Base-by-base conservation (phyloP, 2,113 vertebrate genomes). In the Syngnathoides biaculeatus region DNA sequence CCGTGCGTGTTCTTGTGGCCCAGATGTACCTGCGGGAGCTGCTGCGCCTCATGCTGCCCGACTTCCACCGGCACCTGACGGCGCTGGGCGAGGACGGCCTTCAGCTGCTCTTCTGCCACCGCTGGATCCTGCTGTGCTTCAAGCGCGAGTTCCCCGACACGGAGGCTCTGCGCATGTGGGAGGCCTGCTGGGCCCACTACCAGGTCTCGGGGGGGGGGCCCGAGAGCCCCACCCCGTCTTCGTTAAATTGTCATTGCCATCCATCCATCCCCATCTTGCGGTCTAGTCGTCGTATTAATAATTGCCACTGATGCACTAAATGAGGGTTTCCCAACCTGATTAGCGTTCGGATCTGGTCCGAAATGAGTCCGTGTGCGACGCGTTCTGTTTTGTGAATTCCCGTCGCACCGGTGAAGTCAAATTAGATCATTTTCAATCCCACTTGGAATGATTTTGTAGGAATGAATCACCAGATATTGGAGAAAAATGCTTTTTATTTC, bases 111-210 rank as follows among this genome's bases (percentile, higher is more conserved):
- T 98, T 99, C 90, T 98, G 97, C 69, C 97, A 99, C 86, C 96
- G 97, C 56, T 99, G 97, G 97, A 92, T 99, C 69, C 93, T 99
- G 65, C 94, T 99, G n/a, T 98, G 97, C 72, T 98, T 99, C 78
- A 99, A 98, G 70, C 83, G 97, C 0, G 97, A 99, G 82, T 99
- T 99, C 76, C 94, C 96, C 0, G 96, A 99, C 59, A 92, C 93
- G 0, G 97, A 99, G 84, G 97, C 96, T 0, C 78, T 99, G 87
- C 94, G 94, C 50, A 96, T 98, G 92, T 99, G 97, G 97, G 97
- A 98, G 59, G 96, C 97, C 0, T 99, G 97, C 92, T 99, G 97
- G 97, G 97, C 96, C 17, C 97, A 97, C 87, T 97, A 98, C 68
- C 95, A 98, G 96, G 96, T 97, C 65, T 72, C 82, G 65, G 53